Conservation (phyloP, 2,888 invertebrate genomes). For the Dynastes grantii region DNA sequence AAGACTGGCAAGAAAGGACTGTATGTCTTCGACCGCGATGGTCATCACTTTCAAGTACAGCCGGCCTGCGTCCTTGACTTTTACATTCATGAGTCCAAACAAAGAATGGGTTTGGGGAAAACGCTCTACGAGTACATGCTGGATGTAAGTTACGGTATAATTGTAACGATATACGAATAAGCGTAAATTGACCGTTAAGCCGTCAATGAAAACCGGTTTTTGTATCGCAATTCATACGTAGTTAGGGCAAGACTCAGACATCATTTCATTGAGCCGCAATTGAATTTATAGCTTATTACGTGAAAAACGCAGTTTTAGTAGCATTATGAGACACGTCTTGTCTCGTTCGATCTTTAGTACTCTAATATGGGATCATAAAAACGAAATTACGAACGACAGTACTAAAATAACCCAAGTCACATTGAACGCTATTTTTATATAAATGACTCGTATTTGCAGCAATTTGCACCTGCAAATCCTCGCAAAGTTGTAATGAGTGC, state of each 20-base stretch:
- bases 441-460: conserved; percentile 8
- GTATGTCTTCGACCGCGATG: conserved; percentile 85
- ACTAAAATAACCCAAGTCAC: not conserved
- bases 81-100: conserved; percentile 88
- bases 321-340: too few species aligned
- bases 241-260: too few species aligned
- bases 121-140: conserved; percentile 91
- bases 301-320: too few species aligned
- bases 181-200: not conserved
- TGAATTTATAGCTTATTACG: too few species aligned
- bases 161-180: not conserved
- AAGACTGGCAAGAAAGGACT: conserved; percentile 93
- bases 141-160: conserved; percentile 72
- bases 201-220: conserved; percentile 15
- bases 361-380: conserved; percentile 9
- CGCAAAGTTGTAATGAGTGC: not conserved
- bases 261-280: too few species aligned
- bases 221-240: not conserved
- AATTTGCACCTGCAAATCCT: not conserved
- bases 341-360: not conserved
- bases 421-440: not conserved
- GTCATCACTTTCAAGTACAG: conserved; percentile 83
- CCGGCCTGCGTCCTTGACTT: conserved; percentile 95
- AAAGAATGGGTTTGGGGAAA: conserved; percentile 90
- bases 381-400: not conserved